These are phyloP conservation scores for Scaptomyza pallida DNA, from an alignment of 1,140 invertebrate species.

Conservation along the genomic window DNA sequence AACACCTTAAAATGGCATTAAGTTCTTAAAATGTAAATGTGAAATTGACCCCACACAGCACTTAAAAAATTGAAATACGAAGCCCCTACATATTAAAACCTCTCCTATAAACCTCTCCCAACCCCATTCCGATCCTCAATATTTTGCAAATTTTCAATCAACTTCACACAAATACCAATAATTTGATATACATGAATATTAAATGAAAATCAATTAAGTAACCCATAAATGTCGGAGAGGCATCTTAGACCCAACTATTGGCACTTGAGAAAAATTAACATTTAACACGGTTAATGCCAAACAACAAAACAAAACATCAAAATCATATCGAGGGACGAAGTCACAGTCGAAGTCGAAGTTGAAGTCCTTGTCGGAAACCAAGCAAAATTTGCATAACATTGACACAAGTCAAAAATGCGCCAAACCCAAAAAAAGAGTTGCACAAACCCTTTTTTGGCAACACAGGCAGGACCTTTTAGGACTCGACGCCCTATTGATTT, in stretches of 20 bases:
- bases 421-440: slow-evolving; percentile 1
- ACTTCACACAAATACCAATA: slow-evolving; percentile 63
- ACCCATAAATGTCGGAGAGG: slow-evolving; percentile 25
- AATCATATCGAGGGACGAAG: slow-evolving; percentile 54
- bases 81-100: not conserved
- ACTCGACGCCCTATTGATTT: slow-evolving; percentile 56
- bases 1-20: too few species aligned
- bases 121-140: slow-evolving; percentile 10
- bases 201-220: slow-evolving; percentile 63
- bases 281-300: slow-evolving; percentile 76
- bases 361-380: slow-evolving; percentile 7
- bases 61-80: too few species aligned
- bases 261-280: slow-evolving; percentile 76
- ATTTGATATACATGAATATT: slow-evolving; percentile 64
- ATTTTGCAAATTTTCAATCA: slow-evolving; percentile 64
- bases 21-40: too few species aligned
- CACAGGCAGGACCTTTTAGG: slow-evolving; percentile 13
- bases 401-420: slow-evolving; percentile 76
- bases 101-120: slow-evolving; percentile 7
- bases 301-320: slow-evolving; percentile 78
- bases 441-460: slow-evolving; percentile 29
- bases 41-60: too few species aligned
- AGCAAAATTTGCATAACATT: slow-evolving; percentile 76
- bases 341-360: slow-evolving; percentile 18
- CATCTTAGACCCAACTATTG: slow-evolving; percentile 38